These are phyloP conservation scores for Heliconius erato DNA, from an alignment of 2,888 invertebrate species.

Conservation along the genomic window DNA sequence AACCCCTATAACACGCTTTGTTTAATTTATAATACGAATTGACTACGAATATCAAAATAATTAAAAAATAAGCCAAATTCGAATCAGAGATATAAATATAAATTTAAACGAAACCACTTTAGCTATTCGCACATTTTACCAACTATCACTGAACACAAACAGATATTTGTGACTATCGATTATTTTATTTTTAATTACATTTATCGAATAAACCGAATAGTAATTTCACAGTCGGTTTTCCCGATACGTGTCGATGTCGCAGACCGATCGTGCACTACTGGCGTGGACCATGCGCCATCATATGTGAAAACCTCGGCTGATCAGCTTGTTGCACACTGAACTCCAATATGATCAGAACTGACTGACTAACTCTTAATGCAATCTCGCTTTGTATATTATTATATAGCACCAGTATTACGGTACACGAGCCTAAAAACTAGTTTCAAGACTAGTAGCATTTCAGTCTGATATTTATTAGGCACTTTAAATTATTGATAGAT, in stretches of 20 bases:
- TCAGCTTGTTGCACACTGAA: conserved; percentile 48
- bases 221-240: conserved; percentile 55
- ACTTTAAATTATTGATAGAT: conserved; percentile 13
- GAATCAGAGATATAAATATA: neutral
- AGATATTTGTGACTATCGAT: neutral
- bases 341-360: conserved; percentile 24
- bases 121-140: conserved; percentile 28
- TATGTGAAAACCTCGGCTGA: conserved; percentile 74
- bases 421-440: conserved; percentile 27
- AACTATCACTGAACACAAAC: conserved; percentile 43
- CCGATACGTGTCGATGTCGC: conserved; percentile 70
- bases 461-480: conserved; percentile 6
- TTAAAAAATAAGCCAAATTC: neutral
- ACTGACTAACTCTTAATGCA: conserved; percentile 44
- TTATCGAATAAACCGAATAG: conserved; percentile 38
- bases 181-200: conserved; percentile 17
- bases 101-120: conserved; percentile 13
- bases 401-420: conserved; percentile 28
- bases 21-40: neutral
- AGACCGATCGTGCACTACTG: conserved; percentile 77
- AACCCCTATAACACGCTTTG: neutral
- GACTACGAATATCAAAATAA: neutral
- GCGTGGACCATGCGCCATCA: conserved; percentile 68
- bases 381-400: conserved; percentile 40
- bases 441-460: conserved; percentile 25